A percentile compares a stretch with the other conserved stretches of the same genome.
Evolutionary conservation across 2,888 invertebrate species (phyloP).

Genomic region (Ormyrus thymus): DNA sequence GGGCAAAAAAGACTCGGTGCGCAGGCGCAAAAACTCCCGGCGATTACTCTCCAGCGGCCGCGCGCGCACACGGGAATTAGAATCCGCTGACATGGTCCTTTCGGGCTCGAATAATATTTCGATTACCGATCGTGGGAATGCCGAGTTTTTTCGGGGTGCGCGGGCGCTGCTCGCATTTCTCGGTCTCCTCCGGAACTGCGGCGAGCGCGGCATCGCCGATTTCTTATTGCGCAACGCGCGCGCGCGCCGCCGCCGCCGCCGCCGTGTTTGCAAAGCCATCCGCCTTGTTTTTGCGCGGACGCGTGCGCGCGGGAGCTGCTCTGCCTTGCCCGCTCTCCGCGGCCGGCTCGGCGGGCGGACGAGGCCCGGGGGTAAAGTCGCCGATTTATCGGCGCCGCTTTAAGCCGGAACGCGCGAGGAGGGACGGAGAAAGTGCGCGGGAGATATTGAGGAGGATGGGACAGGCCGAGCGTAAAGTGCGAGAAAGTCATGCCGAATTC

Average conservation of each 20-base stretch:
- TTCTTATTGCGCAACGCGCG: constrained; percentile 55
- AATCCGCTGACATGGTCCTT: constrained; percentile 47
- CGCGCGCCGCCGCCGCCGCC: background rate
- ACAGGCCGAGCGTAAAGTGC: background rate
- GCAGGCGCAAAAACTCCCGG: constrained; percentile 31
- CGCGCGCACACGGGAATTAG: constrained; percentile 48
- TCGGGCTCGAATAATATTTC: constrained; percentile 59
- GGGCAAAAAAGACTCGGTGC: constrained; percentile 31
- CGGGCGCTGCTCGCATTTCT: constrained; percentile 31
- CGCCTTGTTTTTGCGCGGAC: constrained; percentile 33
- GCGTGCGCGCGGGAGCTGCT: too few species aligned
- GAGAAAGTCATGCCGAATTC: constrained; percentile 29
- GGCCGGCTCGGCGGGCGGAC: background rate
- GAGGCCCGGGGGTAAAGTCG: constrained; percentile 56
- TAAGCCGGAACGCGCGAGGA: background rate
- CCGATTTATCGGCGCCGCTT: constrained; percentile 57
- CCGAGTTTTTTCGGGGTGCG: constrained; percentile 55
- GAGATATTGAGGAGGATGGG: background rate
- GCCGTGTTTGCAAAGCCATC: constrained; percentile 11
- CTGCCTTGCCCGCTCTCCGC: background rate
- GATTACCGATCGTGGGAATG: constrained; percentile 62
- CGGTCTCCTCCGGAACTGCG: constrained; percentile 29
- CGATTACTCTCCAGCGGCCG: constrained; percentile 44
- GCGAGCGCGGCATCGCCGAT: constrained; percentile 1
- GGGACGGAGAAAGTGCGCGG: constrained; percentile 26